Evolutionary conservation across 1,140 invertebrate species (phyloP), one percentile per base, ranked within the genome.

Genomic region (Pomacea maculata): DNA sequence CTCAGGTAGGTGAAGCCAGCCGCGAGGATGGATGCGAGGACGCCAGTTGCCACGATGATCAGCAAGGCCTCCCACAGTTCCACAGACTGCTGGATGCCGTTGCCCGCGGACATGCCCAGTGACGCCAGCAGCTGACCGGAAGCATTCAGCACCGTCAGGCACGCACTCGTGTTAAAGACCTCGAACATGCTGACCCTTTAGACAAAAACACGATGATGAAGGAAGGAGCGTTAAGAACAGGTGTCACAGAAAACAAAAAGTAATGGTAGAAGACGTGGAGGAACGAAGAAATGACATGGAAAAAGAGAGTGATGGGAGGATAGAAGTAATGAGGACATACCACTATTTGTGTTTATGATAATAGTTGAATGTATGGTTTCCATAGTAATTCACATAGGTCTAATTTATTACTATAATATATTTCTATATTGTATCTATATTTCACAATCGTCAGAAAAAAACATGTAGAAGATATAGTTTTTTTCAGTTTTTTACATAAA

Each of bases 11-110:
- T 78, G 78, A 90, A 90, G 1, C 80, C 45, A 11, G 75, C 71
- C 15, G 89, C 88, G 52, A 89, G 77, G 8, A 84, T 11, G 8
- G 86, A 83, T 3, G 88, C 85, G 71, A 89, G 83, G 14, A 88
- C 19, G 7, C 88, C 88, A 29, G 89, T 87, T 17, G 77, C 83
- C 0, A 83, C 54, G 45, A 89, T 85, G 45, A 88, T 83, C 7
- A 88, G 11, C 7, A 89, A 45, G 19, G 87, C 87, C 55, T 86
- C 84, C 68, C 83, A 84, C 76, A 87, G 77, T 57, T 87, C 84
- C 34, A 90, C 83, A 0, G 86, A 83, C 5, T 86, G 79, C 25
- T 80, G n/a, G n/a, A 89, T 83, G 11, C 87, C 88, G 4, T 0
- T 25, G 9, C 1, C 67, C 57, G 57, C 1, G 11, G 11, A 17